phyloP scores from a whole-genome alignment of 1,140 invertebrate species.

The Zaprionus lachaisei region DNA sequence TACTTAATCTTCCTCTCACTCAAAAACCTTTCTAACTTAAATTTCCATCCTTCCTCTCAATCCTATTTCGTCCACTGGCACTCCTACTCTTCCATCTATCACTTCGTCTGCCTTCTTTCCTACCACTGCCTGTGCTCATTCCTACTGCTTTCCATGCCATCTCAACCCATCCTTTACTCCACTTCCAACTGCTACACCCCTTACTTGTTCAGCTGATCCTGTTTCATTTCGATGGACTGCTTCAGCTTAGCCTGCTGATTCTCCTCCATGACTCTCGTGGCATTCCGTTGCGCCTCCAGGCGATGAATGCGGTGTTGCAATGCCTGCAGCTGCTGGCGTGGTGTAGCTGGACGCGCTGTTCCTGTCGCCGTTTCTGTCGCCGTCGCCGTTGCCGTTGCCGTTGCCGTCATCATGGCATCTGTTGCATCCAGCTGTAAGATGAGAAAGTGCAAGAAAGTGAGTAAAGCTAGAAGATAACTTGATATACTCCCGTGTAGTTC shows the following conservation, averaged over 20 bases:
- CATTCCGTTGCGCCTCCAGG: slow-evolving; percentile 80
- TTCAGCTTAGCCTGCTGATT: slow-evolving; percentile 83
- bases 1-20: too few relatives aligned
- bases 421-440: slow-evolving; percentile 12
- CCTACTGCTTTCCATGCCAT: too few relatives aligned
- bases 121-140: too few relatives aligned
- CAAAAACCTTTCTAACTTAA: too few relatives aligned
- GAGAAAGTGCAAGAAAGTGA: background rate
- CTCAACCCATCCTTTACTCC: too few relatives aligned
- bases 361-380: background rate
- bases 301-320: slow-evolving; percentile 78
- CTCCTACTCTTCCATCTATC: too few relatives aligned
- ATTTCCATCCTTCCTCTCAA: too few relatives aligned
- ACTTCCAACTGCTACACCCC: background rate
- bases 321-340: slow-evolving; percentile 56
- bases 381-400: too few relatives aligned
- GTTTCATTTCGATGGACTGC: slow-evolving; percentile 83
- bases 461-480: background rate
- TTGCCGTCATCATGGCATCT: background rate
- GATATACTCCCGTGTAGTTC: background rate
- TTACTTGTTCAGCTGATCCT: slow-evolving; percentile 79
- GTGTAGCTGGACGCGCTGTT: slow-evolving; percentile 13
- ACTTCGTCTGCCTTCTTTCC: too few relatives aligned
- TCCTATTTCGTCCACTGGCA: too few relatives aligned
- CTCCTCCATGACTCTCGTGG: slow-evolving; percentile 83